A percentile compares a stretch with the other conserved stretches of the same genome.
These are phyloP conservation scores for Escarpia spicata DNA, from an alignment of 2,888 invertebrate species.

Conservation along the genomic window DNA sequence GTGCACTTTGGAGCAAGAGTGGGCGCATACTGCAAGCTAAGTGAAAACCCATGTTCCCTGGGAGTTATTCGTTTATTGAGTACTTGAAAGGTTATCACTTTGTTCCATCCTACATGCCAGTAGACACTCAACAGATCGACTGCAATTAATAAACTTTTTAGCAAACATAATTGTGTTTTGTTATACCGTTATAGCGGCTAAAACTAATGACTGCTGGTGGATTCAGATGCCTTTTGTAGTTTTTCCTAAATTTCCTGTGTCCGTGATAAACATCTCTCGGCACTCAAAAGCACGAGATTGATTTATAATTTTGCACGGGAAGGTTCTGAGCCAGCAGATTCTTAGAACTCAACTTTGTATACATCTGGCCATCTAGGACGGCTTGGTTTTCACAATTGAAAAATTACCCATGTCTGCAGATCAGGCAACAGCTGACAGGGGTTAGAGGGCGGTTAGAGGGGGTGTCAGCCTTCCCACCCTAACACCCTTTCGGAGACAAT, in stretches of 20 bases:
- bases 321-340: background rate
- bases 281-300: background rate
- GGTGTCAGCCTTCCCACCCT: background rate
- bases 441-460: background rate
- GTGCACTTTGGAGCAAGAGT: background rate
- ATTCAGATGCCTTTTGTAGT: background rate
- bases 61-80: slow-evolving; percentile 10
- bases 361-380: background rate
- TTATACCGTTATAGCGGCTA: background rate
- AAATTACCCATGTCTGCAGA: background rate
- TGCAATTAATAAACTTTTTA: slow-evolving; percentile 16
- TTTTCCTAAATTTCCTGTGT: background rate
- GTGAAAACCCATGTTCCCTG: background rate
- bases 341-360: slow-evolving; percentile 4
- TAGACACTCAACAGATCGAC: background rate
- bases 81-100: slow-evolving; percentile 16
- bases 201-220: background rate
- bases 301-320: slow-evolving; percentile 13
- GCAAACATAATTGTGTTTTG: background rate
- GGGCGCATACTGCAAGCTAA: background rate
- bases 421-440: background rate
- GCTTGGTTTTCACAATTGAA: background rate
- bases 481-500: background rate
- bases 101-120: background rate
- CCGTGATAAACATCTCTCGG: background rate